Base-by-base conservation (phyloP, 2,888 invertebrate genomes). In the Papilio protenor region DNA sequence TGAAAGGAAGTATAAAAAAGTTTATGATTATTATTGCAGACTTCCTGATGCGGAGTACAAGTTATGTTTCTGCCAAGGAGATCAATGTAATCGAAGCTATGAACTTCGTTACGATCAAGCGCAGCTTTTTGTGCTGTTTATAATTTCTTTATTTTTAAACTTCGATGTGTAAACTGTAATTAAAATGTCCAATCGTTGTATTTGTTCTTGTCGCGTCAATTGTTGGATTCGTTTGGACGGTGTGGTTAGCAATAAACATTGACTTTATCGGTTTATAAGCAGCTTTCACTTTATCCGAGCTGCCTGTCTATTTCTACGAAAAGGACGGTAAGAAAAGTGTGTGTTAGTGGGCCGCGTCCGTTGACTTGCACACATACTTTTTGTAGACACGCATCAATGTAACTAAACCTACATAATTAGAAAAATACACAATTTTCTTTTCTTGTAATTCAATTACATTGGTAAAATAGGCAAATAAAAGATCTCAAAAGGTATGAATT, bases 291-390 rank as follows among this genome's bases (percentile, higher is more conserved):
- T 92, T 90, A 90, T 92, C 92, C 88, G 88, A 90, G 91, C 88
- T 90, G 90, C 87, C 90, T 89, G 87, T 92, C 87, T 93, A 90
- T 92, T 92, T 94, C 94, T 91, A 89, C 91, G 94, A 94, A 94
- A 93, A 93, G 92, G 92, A 91, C 90, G 89, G 92, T 89, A 94
- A 94, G 93, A 94, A 94, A 85, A 90, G 91, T 91, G 89, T 91
- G 90, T 94, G 94, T 94, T 87, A 94, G 94, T 94, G 91, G 92
- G 93, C 86, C 94, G 92, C 89, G 92, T 92, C 93, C 92, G 93
- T 88, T 87, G 90, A 83, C 83, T 83, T 84, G 89, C 87, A 85
- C 87, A 87, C 87, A 85, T 85, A 85, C 87, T 91, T 92, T 93
- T 93, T 93, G 89, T 91, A 83, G 84, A 87, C 87, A 82, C 84